A percentile compares a stretch with the other conserved stretches of the same genome.
Conservation (phyloP, 2,113 vertebrate species). For the Andinoacara biseriatus region DNA sequence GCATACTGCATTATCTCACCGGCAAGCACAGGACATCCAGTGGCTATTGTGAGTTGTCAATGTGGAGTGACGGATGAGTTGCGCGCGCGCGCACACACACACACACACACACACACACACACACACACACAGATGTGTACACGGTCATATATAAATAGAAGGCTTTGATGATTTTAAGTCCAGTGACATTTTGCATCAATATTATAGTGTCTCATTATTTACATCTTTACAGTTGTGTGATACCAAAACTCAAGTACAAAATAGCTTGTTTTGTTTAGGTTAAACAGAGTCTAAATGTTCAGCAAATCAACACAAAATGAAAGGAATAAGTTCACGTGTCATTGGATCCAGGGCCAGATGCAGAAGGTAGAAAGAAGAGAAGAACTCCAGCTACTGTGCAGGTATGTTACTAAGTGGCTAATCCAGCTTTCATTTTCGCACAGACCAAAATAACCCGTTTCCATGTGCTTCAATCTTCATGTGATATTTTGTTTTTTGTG, state of each 20-base stretch:
- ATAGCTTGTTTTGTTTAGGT: background rate
- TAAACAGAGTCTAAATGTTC: background rate
- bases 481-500: background rate
- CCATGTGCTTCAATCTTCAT: background rate
- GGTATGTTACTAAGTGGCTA: background rate
- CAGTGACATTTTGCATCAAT: background rate
- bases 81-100: background rate
- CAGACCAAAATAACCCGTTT: background rate
- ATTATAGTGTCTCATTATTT: background rate
- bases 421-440: background rate
- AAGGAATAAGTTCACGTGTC: background rate
- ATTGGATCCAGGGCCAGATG: background rate
- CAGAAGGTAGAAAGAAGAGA: background rate
- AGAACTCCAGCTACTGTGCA: background rate
- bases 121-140: background rate
- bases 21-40: background rate
- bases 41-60: background rate
- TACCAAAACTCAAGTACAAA: background rate
- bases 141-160: background rate
- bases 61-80: background rate
- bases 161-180: background rate
- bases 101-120: background rate
- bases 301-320: background rate
- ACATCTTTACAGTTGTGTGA: background rate
- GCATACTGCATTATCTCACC: background rate